A percentile compares a stretch with the other conserved stretches of the same genome.
Conservation (phyloP, 1,140 invertebrate species). For the Nomia melanderi region DNA sequence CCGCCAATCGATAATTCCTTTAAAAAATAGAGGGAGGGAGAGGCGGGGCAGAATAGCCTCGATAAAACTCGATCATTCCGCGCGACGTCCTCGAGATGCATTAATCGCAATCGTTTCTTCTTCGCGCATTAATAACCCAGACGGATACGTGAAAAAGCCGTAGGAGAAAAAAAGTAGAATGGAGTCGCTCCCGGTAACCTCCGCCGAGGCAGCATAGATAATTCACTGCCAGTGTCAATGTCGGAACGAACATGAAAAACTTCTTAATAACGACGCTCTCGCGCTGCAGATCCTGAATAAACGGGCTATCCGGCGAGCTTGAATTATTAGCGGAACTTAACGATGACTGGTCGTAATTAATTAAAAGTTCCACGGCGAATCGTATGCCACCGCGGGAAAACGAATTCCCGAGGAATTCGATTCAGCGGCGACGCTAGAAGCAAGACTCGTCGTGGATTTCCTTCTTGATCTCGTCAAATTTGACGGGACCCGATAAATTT, state of each 20-base stretch:
- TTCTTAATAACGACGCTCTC: not conserved
- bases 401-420: too few species aligned
- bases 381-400: too few species aligned
- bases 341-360: too few species aligned
- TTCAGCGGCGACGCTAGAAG: too few species aligned
- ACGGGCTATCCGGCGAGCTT: not conserved
- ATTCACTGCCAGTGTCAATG: not conserved
- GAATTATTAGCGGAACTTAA: not conserved
- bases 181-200: not conserved
- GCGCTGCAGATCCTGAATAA: not conserved
- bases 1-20: not conserved
- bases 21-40: too few species aligned
- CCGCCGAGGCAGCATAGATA: constrained; percentile 1
- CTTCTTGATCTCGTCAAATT: too few species aligned
- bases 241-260: not conserved
- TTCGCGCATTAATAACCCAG: not conserved
- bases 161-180: not conserved
- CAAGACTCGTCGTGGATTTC: too few species aligned
- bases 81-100: not conserved
- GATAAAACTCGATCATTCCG: not conserved
- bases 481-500: too few species aligned
- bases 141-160: too few species aligned
- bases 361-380: too few species aligned
- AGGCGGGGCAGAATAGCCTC: not conserved
- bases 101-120: constrained; percentile 14